Conservation (phyloP, 2,797 vertebrate genomes). For the Onychomys leucogaster region DNA sequence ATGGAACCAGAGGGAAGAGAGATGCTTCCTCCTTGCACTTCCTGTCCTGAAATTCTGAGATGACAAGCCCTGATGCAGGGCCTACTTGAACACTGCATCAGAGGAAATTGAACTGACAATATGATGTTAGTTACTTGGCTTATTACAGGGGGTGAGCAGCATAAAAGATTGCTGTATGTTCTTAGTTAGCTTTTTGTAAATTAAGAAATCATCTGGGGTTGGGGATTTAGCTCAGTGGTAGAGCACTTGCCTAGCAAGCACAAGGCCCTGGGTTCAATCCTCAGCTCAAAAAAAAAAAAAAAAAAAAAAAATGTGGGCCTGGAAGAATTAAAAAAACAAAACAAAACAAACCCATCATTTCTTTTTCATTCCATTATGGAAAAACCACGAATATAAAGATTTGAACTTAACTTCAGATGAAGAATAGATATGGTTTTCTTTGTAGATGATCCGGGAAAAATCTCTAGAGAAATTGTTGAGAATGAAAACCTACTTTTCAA, state of each 20-base stretch:
- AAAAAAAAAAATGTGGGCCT: no score
- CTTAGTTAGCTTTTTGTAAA: conserved; percentile 29
- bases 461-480: conserved; percentile 38
- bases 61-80: not conserved
- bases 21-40: not conserved
- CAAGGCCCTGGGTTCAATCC: no score
- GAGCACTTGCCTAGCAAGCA: no score
- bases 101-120: not conserved
- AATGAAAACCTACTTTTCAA: not conserved
- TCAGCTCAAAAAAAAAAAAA: no score
- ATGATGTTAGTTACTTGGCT: not conserved
- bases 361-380: conserved; percentile 35
- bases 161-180: not conserved
- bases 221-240: no score
- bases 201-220: conserved; percentile 36
- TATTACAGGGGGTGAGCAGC: not conserved
- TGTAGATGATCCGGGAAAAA: conserved; percentile 23
- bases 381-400: not conserved
- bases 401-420: not conserved
- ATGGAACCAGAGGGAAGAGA: not conserved
- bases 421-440: conserved; percentile 39
- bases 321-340: not conserved
- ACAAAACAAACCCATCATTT: not conserved
- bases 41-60: not conserved
- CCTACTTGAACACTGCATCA: not conserved